A percentile compares a stretch with the other conserved stretches of the same genome.
phyloP scores from a whole-genome alignment of 2,888 invertebrate species.

The Drosophila melanosoma region DNA sequence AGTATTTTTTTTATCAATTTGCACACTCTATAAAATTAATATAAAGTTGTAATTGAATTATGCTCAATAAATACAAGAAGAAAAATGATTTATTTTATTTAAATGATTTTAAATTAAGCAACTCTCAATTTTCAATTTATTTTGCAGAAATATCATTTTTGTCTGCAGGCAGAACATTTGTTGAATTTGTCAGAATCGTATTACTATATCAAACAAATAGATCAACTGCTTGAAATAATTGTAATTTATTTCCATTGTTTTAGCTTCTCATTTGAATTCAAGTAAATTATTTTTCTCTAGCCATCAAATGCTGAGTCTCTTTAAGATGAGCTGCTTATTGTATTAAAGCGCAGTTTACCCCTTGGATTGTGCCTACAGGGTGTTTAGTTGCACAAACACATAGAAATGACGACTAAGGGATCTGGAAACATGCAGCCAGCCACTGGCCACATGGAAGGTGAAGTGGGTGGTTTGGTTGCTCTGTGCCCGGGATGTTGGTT shows the following conservation, averaged over 20 bases:
- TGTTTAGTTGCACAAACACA: slow-evolving; percentile 51
- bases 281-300: background rate
- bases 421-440: slow-evolving; percentile 46
- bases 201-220: background rate
- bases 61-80: background rate
- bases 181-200: background rate
- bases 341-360: slow-evolving; percentile 8
- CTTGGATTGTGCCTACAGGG: slow-evolving; percentile 25
- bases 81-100: background rate
- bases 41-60: background rate
- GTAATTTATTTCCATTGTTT: background rate
- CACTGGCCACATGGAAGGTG: slow-evolving; percentile 24
- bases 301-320: background rate
- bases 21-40: background rate
- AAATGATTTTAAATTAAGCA: background rate
- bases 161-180: background rate
- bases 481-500: background rate
- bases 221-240: background rate
- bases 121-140: background rate
- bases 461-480: slow-evolving; percentile 4
- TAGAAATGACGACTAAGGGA: slow-evolving; percentile 47
- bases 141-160: background rate
- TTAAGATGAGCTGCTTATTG: background rate
- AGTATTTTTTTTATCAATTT: background rate
- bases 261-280: too few species aligned